phyloP scores from a whole-genome alignment of 2,797 vertebrate genomes.

The Scolopax bukidnonensis region DNA sequence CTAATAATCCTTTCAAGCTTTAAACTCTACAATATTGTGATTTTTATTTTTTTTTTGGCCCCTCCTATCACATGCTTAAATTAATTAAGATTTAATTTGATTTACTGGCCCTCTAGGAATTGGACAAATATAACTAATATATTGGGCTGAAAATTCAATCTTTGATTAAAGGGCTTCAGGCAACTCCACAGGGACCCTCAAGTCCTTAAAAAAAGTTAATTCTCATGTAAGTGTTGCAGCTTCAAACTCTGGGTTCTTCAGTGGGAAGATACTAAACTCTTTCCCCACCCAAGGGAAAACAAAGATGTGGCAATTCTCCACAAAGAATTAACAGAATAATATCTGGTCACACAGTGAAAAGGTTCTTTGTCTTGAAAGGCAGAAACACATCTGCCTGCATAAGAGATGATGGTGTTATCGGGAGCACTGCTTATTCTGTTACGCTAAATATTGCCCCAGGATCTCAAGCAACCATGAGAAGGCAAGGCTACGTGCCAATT shows the following conservation, averaged over 20 bases:
- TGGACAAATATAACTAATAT: conserved; percentile 20
- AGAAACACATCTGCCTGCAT: background rate
- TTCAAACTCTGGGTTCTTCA: background rate
- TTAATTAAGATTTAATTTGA: conserved; percentile 26
- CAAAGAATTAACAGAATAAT: background rate
- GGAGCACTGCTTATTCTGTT: conserved; percentile 34
- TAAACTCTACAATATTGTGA: background rate
- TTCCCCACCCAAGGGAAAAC: background rate
- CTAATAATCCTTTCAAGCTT: background rate
- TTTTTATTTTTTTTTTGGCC: background rate
- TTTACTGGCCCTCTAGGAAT: background rate
- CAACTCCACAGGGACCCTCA: background rate
- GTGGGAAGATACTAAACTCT: background rate
- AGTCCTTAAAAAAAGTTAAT: conserved; percentile 16
- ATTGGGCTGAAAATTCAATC: background rate
- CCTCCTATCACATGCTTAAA: background rate
- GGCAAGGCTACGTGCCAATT: background rate
- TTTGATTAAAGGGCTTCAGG: background rate
- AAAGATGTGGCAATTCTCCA: background rate
- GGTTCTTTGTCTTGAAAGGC: conserved; percentile 4
- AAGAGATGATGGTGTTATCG: background rate
- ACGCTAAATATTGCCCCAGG: conserved; percentile 34
- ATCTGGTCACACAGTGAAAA: background rate
- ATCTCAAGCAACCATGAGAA: background rate
- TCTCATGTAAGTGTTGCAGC: background rate